phyloP scores from a whole-genome alignment of 2,797 vertebrate genomes.

The Amblyopsis hoosieri region DNA sequence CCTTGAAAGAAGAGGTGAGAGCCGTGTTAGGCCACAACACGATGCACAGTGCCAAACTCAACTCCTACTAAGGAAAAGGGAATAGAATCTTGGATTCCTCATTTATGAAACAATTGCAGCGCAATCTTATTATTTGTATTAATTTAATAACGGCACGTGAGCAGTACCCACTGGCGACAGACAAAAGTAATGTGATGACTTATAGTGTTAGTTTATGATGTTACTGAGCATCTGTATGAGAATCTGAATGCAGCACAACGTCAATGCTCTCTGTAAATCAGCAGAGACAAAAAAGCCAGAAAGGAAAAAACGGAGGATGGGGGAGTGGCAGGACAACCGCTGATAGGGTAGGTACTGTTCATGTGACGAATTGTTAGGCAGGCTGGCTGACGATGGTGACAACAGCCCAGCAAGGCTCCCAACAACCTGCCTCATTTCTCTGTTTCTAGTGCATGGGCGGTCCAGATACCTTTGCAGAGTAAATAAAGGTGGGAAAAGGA shows the following conservation, averaged over 20 bases:
- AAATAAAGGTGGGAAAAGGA: not conserved
- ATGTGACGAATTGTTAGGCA: constrained; percentile 31
- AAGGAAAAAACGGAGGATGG: not conserved
- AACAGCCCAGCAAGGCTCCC: constrained; percentile 14
- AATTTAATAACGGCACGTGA: constrained; percentile 3
- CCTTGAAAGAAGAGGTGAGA: no score
- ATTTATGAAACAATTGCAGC: constrained; percentile 15
- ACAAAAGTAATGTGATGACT: not conserved
- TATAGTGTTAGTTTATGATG: no score
- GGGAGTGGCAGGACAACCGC: not conserved
- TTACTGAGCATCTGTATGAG: not conserved
- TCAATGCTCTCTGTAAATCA: constrained; percentile 18
- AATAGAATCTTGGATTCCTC: not conserved
- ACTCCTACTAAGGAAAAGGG: constrained; percentile 8
- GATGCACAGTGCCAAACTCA: constrained; percentile 8
- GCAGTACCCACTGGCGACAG: not conserved
- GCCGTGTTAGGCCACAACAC: no score
- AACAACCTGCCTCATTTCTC: constrained; percentile 10
- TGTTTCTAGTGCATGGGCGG: not conserved
- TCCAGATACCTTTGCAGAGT: constrained; percentile 10
- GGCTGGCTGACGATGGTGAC: constrained; percentile 26
- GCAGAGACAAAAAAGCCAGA: not conserved
- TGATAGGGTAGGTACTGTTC: not conserved
- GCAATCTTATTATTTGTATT: not conserved
- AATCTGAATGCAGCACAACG: constrained; percentile 21